Conservation (phyloP, 2,888 invertebrate genomes). For the Tenthredo scrophulariae region DNA sequence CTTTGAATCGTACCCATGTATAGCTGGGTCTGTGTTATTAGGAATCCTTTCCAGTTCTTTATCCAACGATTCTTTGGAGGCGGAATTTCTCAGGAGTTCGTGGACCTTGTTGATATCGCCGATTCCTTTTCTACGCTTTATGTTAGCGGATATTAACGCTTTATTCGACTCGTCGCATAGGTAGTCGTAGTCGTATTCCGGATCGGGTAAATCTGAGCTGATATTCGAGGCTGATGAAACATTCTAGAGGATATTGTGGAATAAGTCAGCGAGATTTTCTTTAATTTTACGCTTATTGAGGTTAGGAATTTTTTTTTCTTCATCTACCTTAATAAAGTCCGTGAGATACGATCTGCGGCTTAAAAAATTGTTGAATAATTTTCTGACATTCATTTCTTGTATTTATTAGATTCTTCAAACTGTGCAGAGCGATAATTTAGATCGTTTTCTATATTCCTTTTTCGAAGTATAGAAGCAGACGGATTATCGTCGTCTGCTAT, state of each 20-base stretch:
- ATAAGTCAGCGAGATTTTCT: neutral
- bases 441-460: neutral
- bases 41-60: slow-evolving; percentile 86
- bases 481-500: slow-evolving; percentile 18
- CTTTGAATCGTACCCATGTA: slow-evolving; percentile 81
- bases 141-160: slow-evolving; percentile 83
- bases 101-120: slow-evolving; percentile 84
- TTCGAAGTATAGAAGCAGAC: neutral
- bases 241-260: neutral
- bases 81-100: slow-evolving; percentile 77
- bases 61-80: slow-evolving; percentile 68
- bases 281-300: neutral
- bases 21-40: slow-evolving; percentile 86
- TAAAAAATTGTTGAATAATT: slow-evolving; percentile 54
- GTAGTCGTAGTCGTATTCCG: slow-evolving; percentile 82
- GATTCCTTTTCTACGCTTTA: slow-evolving; percentile 84
- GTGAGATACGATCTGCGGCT: slow-evolving; percentile 57
- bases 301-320: neutral
- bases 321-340: slow-evolving; percentile 57
- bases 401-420: too few species aligned
- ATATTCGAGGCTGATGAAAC: neutral
- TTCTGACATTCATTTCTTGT: slow-evolving; percentile 58
- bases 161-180: slow-evolving; percentile 83
- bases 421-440: neutral
- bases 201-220: slow-evolving; percentile 65